Evolutionary conservation across 2,888 invertebrate species (phyloP), one percentile per base, ranked within the genome.

Genomic region (Euclidia mi): DNA sequence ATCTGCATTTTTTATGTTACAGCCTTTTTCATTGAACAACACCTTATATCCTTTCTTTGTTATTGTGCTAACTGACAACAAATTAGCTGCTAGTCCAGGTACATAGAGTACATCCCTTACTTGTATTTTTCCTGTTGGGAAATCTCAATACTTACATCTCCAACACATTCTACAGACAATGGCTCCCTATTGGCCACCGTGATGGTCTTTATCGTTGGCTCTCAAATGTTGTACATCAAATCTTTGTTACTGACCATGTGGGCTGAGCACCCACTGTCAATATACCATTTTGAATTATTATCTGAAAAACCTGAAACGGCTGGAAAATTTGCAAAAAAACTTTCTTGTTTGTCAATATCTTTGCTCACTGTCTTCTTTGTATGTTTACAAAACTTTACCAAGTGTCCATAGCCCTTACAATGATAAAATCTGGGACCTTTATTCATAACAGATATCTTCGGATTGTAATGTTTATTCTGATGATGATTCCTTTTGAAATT

Each of bases 91-190:
- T 15, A 76, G 29, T 2, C 44, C 62, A 38, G 75, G 76, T 12
- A 77, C 65, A 69, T 50, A 70, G 2, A 77, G 46, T 18, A 76
- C 71, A 66, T 77, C 63, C 18, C 47, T 69, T 17, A 79, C 41
- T 41, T 75, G 64, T 12, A 72, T 63, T 14, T 53, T 59, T 4
- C 20, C 20, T 20, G 2, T 58, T 34, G 52, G 18, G 29, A 56
- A 52, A 50, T 47, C n/a, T 28, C 7, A 25, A 42, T 15, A 37
- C 12, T 18, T 1, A 42, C 17, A n/a, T 20, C 2, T 2, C 20
- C 20, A 20, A 20, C 20, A 20, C 20, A 20, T 20, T 20, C 6
- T 6, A 20, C 20, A 20, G 20, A 20, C 37, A 71, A 20, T 40
- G 69, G 62, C 32, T 56, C 50, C n/a, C 40, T 67, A 31, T 65